These are phyloP conservation scores for Eubasilissa splendida DNA, from an alignment of 2,888 invertebrate genomes.

Conservation along the genomic window DNA sequence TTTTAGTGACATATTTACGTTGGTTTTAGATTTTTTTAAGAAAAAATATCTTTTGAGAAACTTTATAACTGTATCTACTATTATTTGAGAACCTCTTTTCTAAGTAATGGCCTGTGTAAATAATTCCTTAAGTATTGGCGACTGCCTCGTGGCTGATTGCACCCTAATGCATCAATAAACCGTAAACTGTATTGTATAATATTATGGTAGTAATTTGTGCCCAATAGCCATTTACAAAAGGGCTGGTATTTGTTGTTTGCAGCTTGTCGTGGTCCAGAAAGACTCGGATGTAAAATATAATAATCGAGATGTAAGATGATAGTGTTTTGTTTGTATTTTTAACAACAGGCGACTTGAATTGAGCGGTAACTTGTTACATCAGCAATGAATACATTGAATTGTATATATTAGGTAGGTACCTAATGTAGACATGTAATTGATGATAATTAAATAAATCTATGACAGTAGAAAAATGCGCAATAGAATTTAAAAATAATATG, in stretches of 20 bases:
- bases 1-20: no score
- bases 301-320: conserved; percentile 1
- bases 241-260: not conserved
- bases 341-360: not conserved
- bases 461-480: no score
- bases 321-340: not conserved
- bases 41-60: no score
- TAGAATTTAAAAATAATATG: no score
- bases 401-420: no score
- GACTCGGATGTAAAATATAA: not conserved
- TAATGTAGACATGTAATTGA: no score
- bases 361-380: not conserved
- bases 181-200: not conserved
- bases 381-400: no score
- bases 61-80: no score
- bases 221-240: not conserved
- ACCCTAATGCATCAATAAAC: not conserved
- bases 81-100: no score
- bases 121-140: not conserved
- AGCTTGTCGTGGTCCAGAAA: not conserved
- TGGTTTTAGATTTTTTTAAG: no score
- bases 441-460: no score
- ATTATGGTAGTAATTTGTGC: not conserved
- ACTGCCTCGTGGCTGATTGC: not conserved
- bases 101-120: no score